Conservation (phyloP, 2,797 vertebrate genomes). For the Chelidonichthys spinosus region DNA sequence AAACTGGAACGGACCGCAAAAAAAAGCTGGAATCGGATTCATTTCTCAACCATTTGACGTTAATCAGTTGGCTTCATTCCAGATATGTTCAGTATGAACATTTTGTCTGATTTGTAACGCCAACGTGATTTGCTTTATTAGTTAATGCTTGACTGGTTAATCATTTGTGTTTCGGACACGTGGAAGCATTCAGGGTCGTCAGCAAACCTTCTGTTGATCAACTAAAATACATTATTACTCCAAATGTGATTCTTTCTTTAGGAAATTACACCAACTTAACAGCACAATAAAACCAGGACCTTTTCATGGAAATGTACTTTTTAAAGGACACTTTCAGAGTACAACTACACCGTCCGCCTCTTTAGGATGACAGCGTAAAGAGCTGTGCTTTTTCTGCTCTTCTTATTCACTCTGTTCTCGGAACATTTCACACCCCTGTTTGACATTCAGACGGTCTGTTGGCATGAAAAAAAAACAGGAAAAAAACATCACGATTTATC, state of each 20-base stretch:
- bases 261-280: neutral
- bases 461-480: neutral
- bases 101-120: neutral
- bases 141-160: too few relatives aligned
- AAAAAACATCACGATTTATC: neutral
- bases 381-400: neutral
- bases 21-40: too few relatives aligned
- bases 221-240: neutral
- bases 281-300: neutral
- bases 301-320: neutral
- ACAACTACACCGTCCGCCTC: neutral
- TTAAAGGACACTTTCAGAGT: neutral
- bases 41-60: too few relatives aligned
- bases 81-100: neutral
- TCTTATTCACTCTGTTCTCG: neutral
- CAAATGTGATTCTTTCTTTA: neutral
- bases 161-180: neutral
- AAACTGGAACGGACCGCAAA: neutral
- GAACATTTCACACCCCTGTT: conserved; percentile 19
- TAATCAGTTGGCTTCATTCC: too few relatives aligned
- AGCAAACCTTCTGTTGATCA: neutral
- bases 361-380: neutral
- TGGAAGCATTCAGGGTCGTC: too few relatives aligned
- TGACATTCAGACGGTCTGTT: conserved; percentile 20
- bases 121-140: too few relatives aligned